Base-by-base conservation (phyloP, 2,888 invertebrate species). In the Seira ritae region DNA sequence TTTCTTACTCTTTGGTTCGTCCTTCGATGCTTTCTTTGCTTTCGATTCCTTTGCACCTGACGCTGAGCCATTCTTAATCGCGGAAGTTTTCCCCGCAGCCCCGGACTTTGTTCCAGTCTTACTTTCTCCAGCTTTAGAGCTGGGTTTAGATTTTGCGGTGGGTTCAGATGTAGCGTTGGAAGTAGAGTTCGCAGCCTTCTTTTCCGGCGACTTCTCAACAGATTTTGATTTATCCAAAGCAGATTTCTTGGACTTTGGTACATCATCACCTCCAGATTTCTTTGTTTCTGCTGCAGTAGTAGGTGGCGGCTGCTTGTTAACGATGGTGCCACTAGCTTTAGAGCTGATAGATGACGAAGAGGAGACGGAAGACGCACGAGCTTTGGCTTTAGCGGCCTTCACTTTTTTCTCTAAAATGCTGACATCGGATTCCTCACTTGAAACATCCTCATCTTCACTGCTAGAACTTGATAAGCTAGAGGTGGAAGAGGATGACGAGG, bases 401-500 rank as follows among this genome's bases (percentile, higher is more conserved):
- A 19, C 19, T 60, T 73, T 74, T 31, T 70, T 77, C 22, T 68
- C 20, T 37, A n/a, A 37, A 17, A 70, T 77, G 62, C 70, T 77
- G 31, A 75, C 66, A 20, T 82, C 77, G 23, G 75, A 69, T 20
- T 81, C 74, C 8, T 80, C 74, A 31, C 55, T 46, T 10, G 50
- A 23, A 12, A 50, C 62, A 37, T 73, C 73, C 55, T 72, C 72
- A 31, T 31, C 31, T 15, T 81, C 80, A 67, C 78, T 74, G 15
- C 67, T 65, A 17, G 66, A 42, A 15, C 73, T 78, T 17, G 66
- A 62, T 46, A 37, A 62, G 50, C 77, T 77, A 0, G 74, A 71
- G 23, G 73, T 69, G 8, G 84, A 81, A 0, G 84, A 80, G 1
- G 84, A 80, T 1, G 78, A 70, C 4, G 84, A 85, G 4, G 69